Evolutionary conservation across 64 coral and sea anemone genomes (phyloP), one percentile per base, ranked within the genome.

Genomic region (Astreopora myriophthalma): DNA sequence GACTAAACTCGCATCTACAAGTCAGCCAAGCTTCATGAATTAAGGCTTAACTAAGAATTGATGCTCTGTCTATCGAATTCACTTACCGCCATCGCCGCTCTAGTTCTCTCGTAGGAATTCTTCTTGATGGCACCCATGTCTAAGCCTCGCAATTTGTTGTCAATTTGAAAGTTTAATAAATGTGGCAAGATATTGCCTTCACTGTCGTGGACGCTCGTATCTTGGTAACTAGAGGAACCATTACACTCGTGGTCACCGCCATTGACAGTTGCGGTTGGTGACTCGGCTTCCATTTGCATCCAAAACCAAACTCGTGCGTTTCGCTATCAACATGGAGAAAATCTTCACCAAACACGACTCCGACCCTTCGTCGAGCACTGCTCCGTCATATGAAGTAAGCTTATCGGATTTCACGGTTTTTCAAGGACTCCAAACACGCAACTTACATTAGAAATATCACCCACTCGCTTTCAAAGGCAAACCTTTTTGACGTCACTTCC

Each of bases 61-160:
- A 80, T 22, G 9, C 8, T 60, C 0, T 32, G 51, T 34, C 0
- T 22, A 28, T 19, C 33, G 55, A 7, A 55, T 58, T 60, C n/a
- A 6, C 88, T 72, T 82, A 91, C 88, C 88, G 74, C 74, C 88
- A 91, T 91, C 0, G 88, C 88, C 10, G 76, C 60, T 38, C 88
- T 38, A 3, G 88, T 91, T 82, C 76, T 40, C 8, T 82, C 62
- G 76, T 81, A 91, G 16, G 60, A 81, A 28, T 83, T 72, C 23
- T 80, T 48, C 42, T 91, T 91, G 12, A 91, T 91, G n/a, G 79
- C 67, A 12, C 88, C 88, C 88, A 91, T 91, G 24, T 91, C 88
- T 36, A 91, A 69, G 6, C 65, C 76, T 91, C 73, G 61, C 24
- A 91, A 65, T 34, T 76, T 67, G 49, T 26, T 49, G 33, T 91